These are phyloP conservation scores for Notarius lentiginosus DNA, from an alignment of 2,113 vertebrate species.

Conservation along the genomic window DNA sequence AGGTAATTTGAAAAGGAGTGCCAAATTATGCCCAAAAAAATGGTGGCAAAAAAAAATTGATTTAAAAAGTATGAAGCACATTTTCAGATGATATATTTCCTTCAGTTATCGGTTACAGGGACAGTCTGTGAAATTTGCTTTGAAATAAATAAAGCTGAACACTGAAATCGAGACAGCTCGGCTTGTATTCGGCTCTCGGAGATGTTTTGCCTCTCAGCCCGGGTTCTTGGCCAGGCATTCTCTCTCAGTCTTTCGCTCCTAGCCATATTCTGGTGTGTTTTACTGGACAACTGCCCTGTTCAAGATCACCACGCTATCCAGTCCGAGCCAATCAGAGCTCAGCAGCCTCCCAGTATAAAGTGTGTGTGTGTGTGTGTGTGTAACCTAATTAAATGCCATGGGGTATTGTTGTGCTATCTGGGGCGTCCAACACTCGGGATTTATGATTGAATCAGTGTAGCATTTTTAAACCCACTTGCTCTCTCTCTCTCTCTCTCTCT, in stretches of 20 bases:
- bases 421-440: constrained; percentile 22
- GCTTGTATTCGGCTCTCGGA: not conserved
- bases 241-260: constrained; percentile 10
- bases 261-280: not conserved
- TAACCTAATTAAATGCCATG: constrained; percentile 49
- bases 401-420: constrained; percentile 48
- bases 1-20: not conserved
- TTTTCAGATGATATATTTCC: too few species aligned
- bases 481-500: constrained; percentile 13
- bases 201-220: not conserved
- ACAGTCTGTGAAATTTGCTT: not conserved
- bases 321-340: constrained; percentile 38
- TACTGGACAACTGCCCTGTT: constrained; percentile 37
- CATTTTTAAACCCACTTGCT: constrained; percentile 35
- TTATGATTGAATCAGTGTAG: constrained; percentile 42
- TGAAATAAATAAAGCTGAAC: not conserved
- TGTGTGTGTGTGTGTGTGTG: constrained; percentile 7
- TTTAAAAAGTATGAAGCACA: too few species aligned
- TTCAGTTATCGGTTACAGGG: too few species aligned
- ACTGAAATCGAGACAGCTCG: not conserved
- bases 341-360: constrained; percentile 15
- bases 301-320: constrained; percentile 41
- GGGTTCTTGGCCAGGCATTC: not conserved
- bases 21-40: too few species aligned
- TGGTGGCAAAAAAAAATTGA: not conserved